Conservation (phyloP, 2,888 invertebrate genomes). For the Drosophila anceps region DNA sequence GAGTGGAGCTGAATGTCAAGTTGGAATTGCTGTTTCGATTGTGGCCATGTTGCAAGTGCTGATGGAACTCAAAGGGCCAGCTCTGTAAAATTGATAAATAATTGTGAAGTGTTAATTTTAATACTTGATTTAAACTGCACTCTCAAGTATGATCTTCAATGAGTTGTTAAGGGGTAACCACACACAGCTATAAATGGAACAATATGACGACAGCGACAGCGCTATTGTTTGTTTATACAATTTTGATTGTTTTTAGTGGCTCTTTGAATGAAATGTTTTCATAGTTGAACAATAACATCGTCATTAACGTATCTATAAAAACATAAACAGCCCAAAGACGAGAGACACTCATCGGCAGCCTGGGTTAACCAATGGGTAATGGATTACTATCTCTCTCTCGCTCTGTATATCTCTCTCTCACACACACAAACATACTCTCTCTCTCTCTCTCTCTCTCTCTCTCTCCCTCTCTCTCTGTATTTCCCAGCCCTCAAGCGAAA, state of each 20-base stretch:
- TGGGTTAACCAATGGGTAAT: constrained; percentile 32
- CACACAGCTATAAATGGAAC: constrained; percentile 64
- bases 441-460: constrained; percentile 3
- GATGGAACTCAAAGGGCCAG: constrained; percentile 93
- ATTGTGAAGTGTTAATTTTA: neutral
- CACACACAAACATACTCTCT: too few relatives aligned
- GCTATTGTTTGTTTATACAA: constrained; percentile 79
- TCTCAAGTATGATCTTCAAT: neutral
- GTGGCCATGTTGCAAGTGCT: constrained; percentile 72
- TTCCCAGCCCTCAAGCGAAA: constrained; percentile 51
- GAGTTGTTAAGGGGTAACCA: constrained; percentile 40
- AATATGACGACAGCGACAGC: constrained; percentile 64
- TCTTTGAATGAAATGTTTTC: constrained; percentile 57
- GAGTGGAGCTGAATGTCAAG: constrained; percentile 47
- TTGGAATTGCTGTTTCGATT: constrained; percentile 47
- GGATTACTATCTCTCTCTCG: constrained; percentile 11
- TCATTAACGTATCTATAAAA: constrained; percentile 81
- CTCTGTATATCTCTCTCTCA: neutral
- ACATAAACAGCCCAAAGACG: constrained; percentile 72
- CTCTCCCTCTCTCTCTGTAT: neutral
- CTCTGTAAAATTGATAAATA: constrained; percentile 86
- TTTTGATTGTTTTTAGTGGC: constrained; percentile 75
- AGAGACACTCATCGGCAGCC: constrained; percentile 61
- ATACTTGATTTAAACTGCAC: neutral
- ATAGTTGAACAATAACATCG: constrained; percentile 75